Percentiles rank a stretch among this genome's conserved stretches.
Evolutionary conservation across 2,888 invertebrate genomes (phyloP).

Genomic region (Dryadula phaetusa): DNA sequence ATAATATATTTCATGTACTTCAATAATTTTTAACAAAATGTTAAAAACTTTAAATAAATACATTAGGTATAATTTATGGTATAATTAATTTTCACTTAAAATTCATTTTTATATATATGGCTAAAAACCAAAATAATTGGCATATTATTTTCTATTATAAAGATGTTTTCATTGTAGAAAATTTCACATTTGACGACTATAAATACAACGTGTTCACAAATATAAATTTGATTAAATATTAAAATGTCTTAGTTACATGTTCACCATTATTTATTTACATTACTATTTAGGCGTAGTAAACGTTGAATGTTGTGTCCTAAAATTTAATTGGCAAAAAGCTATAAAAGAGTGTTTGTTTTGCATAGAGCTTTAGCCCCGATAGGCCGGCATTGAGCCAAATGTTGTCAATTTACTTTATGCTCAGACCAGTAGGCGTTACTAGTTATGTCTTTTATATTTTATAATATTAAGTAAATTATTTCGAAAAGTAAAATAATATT

Average conservation of each 20-base stretch:
- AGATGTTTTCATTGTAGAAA: too few relatives aligned
- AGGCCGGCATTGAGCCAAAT: constrained; percentile 57
- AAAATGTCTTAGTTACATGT: background rate
- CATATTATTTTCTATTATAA: too few relatives aligned
- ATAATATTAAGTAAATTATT: constrained; percentile 49
- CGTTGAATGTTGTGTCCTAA: background rate
- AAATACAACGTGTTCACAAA: too few relatives aligned
- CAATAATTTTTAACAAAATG: too few relatives aligned
- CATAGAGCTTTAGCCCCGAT: constrained; percentile 37
- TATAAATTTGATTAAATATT: too few relatives aligned
- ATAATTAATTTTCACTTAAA: too few relatives aligned
- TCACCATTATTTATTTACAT: background rate
- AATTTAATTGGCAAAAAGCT: constrained; percentile 27
- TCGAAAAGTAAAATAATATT: constrained; percentile 49
- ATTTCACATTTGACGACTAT: too few relatives aligned
- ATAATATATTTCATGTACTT: too few relatives aligned
- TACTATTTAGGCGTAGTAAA: background rate
- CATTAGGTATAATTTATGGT: too few relatives aligned
- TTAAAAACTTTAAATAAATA: too few relatives aligned
- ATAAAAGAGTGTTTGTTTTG: constrained; percentile 34
- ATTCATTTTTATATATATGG: too few relatives aligned
- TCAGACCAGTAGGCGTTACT: constrained; percentile 24
- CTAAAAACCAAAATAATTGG: too few relatives aligned
- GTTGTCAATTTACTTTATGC: constrained; percentile 50
- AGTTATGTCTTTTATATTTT: constrained; percentile 53